Evolutionary conservation across 92 coral and sea anemone species (phyloP).

Genomic region (Actinernus sp.): DNA sequence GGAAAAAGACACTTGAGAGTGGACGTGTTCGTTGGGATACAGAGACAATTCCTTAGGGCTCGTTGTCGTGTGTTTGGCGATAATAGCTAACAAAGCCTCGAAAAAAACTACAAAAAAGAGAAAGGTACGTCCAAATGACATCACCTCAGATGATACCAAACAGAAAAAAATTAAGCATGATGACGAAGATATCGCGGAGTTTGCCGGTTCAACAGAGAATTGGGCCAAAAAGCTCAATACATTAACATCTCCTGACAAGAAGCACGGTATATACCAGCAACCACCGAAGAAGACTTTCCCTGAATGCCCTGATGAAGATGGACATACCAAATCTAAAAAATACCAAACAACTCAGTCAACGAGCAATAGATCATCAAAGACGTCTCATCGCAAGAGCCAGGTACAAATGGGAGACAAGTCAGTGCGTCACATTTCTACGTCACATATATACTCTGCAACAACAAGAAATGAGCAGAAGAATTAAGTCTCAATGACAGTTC

Average conservation of each 20-base stretch:
- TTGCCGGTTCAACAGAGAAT: constrained; percentile 14
- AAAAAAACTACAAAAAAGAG: neutral
- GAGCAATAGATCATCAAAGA: too few relatives aligned
- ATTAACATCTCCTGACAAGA: constrained; percentile 11
- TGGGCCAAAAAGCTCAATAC: constrained; percentile 16
- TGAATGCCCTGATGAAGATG: neutral
- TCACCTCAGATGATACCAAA: too few relatives aligned
- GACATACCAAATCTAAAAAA: too few relatives aligned
- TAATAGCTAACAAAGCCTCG: constrained; percentile 4
- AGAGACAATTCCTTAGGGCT: constrained; percentile 5
- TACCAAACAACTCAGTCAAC: too few relatives aligned
- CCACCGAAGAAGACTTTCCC: constrained; percentile 18
- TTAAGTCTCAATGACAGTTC: too few relatives aligned
- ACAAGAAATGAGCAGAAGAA: too few relatives aligned
- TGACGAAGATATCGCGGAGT: neutral
- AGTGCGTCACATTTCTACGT: too few relatives aligned
- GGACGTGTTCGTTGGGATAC: constrained; percentile 35
- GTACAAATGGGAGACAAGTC: too few relatives aligned
- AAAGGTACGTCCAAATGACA: neutral
- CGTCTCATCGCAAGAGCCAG: too few relatives aligned
- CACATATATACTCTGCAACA: too few relatives aligned
- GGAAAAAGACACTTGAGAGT: too few relatives aligned
- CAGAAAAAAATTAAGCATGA: too few relatives aligned
- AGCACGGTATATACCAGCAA: constrained; percentile 26
- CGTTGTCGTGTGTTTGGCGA: constrained; percentile 26